Percentiles rank a stretch among this genome's conserved stretches.
These are phyloP conservation scores for Regulus satrapa DNA, from an alignment of 2,113 vertebrate species.

Conservation along the genomic window DNA sequence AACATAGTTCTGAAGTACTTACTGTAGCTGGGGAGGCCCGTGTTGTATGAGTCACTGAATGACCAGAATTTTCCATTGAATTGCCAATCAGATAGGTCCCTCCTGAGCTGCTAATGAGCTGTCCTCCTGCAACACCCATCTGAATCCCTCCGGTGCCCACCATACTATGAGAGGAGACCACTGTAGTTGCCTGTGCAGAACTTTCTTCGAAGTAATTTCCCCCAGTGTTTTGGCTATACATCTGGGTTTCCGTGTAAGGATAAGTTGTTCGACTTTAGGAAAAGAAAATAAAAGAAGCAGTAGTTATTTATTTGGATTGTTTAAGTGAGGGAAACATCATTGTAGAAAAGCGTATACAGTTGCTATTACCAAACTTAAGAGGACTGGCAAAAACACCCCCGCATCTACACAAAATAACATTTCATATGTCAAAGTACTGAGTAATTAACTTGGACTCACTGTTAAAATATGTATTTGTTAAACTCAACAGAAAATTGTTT, in stretches of 20 bases:
- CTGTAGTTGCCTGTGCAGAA: constrained; percentile 77
- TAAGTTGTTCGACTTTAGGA: constrained; percentile 78
- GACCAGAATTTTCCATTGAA: constrained; percentile 80
- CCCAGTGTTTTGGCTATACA: constrained; percentile 81
- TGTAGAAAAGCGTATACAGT: background rate
- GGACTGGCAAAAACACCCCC: background rate
- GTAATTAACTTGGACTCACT: background rate
- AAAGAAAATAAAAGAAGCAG: constrained; percentile 32
- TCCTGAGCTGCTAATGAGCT: constrained; percentile 79
- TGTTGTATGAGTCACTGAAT: constrained; percentile 77
- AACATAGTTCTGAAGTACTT: constrained; percentile 54
- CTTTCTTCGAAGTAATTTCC: constrained; percentile 80
- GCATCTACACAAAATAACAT: background rate
- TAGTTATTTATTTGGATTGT: constrained; percentile 25
- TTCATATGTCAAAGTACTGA: background rate
- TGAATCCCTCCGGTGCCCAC: constrained; percentile 79
- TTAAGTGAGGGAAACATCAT: background rate
- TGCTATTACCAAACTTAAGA: background rate
- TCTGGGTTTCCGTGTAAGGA: constrained; percentile 79
- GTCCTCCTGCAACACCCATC: constrained; percentile 78
- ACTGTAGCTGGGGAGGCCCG: constrained; percentile 78
- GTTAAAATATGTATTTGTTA: background rate
- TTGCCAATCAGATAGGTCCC: constrained; percentile 78
- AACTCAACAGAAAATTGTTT: background rate
- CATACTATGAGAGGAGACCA: constrained; percentile 80